Evolutionary conservation across 2,113 vertebrate genomes (phyloP), one percentile per base, ranked within the genome.

Genomic region (Pedionomus torquatus): DNA sequence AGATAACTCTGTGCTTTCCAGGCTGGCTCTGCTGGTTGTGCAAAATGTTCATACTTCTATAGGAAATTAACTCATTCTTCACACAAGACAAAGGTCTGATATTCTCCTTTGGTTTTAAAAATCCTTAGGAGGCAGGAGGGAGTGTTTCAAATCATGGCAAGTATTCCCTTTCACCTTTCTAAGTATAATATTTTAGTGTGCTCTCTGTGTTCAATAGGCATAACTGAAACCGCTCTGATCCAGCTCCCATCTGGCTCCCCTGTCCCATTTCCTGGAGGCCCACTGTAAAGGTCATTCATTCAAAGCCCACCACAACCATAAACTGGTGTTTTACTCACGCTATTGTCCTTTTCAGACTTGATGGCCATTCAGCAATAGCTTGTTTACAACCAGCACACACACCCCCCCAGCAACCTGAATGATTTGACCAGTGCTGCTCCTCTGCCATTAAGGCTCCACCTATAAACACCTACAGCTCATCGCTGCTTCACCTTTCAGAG

Each of bases 331-430:
- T 90, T 46, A 88, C 18, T 93, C 82, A 55, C 0, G 0, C 37
- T 83, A 17, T 89, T 83, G 88, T 83, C 72, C 60, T 81, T 92
- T 48, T 58, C 68, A 93, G 58, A 31, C 71, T 58, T 21, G 26
- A 39, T 58, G 57, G 43, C 76, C 52, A 48, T 68, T 81, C 79
- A 96, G 51, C 43, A 58, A 63, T 20, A 64, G 11, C 55, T 75
- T 41, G 37, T 95, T 95, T 95, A 95, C 76, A 77, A 9, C 57
- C 75, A 80, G n/a, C n/a, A n/a, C n/a, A n/a, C n/a, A n/a, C n/a
- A 31, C 9, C 41, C 26, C 1, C 1, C 23, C 35, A 87, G 61
- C 51, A 81, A 37, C 14, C 35, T 49, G 52, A 41, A 49, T n/a
- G 54, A 65, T 88, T 43, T 69, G 21, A 43, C 70, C 63, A 70